Evolutionary conservation across 1,140 invertebrate genomes (phyloP), one percentile per base, ranked within the genome.

Genomic region (Globodera ellingtonae): DNA sequence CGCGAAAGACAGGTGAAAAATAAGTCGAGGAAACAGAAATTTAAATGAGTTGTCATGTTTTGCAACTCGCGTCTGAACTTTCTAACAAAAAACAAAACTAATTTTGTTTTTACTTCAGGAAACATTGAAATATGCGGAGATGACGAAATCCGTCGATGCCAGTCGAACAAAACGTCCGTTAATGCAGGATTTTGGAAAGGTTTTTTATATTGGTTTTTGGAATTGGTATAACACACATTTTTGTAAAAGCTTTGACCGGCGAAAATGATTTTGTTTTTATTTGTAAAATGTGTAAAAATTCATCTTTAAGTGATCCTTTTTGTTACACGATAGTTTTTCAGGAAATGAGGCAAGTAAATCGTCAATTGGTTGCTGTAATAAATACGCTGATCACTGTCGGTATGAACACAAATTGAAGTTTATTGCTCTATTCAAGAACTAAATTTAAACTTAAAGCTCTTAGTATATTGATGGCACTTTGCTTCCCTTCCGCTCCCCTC

Each of bases 311-410:
- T 35, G 35, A 35, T 35, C 35, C 35, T 35, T 35, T 35, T 35
- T 35, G 35, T 35, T 35, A 2, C 3, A 35, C 6, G 71, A 82
- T 82, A 8, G n/a, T 10, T 80, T 67, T 81, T 65, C 72, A 87
- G 80, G 84, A 87, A 89, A 89, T 91, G 71, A 89, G 90, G 82
- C 79, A 81, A 52, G 82, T 90, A 79, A 91, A 91, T 79, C 84
- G 89, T 47, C 90, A 91, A 81, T 71, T 90, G 66, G 88, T 90
- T n/a, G 85, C 89, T 7, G 85, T 91, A 6, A 80, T 91, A 69
- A 91, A 91, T 81, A 90, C 90, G 74, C 47, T 91, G 6, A 81
- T 91, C 5, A 91, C 91, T 21, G 91, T 91, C 46, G 90, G 84
- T 62, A 62, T 62, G 15, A n/a, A 35, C 1, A 35, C 3, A 35